Evolutionary conservation across 2,797 vertebrate species (phyloP).

Genomic region (Leptoclinus maculatus): DNA sequence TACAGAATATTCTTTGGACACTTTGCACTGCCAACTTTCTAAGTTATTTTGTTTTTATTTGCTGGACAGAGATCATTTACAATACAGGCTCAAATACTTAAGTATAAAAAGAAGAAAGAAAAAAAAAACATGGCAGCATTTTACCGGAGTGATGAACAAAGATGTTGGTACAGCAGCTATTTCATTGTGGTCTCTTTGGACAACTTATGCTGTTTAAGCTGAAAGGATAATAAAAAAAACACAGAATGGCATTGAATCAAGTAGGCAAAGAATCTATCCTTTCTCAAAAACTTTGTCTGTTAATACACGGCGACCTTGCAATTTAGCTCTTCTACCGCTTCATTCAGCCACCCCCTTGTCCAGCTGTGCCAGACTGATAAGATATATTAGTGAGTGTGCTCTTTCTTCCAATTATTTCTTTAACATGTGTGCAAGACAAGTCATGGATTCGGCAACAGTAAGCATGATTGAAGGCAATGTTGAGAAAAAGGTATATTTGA

Average conservation of each 20-base stretch:
- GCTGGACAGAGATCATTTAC: slow-evolving; percentile 17
- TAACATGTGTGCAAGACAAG: slow-evolving; percentile 76
- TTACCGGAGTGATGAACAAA: slow-evolving; percentile 47
- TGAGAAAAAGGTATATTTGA: slow-evolving; percentile 67
- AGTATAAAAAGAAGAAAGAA: slow-evolving; percentile 3
- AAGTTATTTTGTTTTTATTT: slow-evolving; percentile 5
- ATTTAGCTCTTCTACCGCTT: slow-evolving; percentile 71
- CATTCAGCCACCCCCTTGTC: slow-evolving; percentile 53
- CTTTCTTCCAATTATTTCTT: slow-evolving; percentile 76
- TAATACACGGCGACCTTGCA: slow-evolving; percentile 74
- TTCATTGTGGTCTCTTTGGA: slow-evolving; percentile 33
- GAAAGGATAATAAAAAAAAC: slow-evolving; percentile 61
- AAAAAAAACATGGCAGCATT: slow-evolving; percentile 26
- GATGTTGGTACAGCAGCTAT: slow-evolving; percentile 29
- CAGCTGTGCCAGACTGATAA: slow-evolving; percentile 80
- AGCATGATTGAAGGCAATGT: slow-evolving; percentile 65
- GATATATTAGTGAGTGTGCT: slow-evolving; percentile 72
- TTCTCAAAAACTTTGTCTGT: slow-evolving; percentile 71
- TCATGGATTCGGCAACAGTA: slow-evolving; percentile 67
- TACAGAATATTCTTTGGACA: slow-evolving; percentile 32
- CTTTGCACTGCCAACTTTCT: slow-evolving; percentile 17
- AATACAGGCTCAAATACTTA: slow-evolving; percentile 21
- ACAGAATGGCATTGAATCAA: slow-evolving; percentile 53
- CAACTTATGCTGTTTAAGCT: slow-evolving; percentile 59
- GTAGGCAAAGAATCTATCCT: slow-evolving; percentile 62